A percentile compares a stretch with the other conserved stretches of the same genome.
phyloP scores from a whole-genome alignment of 2,888 invertebrate genomes.

The Drosophila acutilabella region DNA sequence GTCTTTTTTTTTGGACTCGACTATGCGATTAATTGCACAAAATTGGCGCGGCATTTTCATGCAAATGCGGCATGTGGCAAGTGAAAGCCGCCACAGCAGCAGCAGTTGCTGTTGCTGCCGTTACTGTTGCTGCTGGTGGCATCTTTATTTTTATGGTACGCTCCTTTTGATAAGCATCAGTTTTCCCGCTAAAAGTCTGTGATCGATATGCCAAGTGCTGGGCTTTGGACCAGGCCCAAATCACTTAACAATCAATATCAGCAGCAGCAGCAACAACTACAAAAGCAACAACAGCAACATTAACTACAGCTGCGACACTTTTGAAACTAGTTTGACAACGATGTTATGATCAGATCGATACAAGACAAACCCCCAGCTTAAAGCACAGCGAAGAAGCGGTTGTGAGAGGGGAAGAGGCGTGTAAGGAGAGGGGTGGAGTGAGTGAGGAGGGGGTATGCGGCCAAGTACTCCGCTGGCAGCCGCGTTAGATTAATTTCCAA shows the following conservation, averaged over 20 bases:
- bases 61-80: constrained; percentile 53
- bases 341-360: constrained; percentile 57
- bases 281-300: constrained; percentile 39
- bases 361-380: constrained; percentile 1
- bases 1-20: constrained; percentile 14
- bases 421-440: neutral
- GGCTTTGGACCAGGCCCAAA: constrained; percentile 54
- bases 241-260: constrained; percentile 74
- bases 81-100: constrained; percentile 59
- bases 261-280: constrained; percentile 34
- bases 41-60: constrained; percentile 72
- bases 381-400: neutral
- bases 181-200: constrained; percentile 22
- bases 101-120: constrained; percentile 10
- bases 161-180: constrained; percentile 34
- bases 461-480: constrained; percentile 49
- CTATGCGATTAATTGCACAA: constrained; percentile 76
- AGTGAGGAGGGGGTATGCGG: constrained; percentile 1
- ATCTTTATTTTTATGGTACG: constrained; percentile 66
- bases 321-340: constrained; percentile 76
- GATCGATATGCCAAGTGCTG: constrained; percentile 41
- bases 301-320: constrained; percentile 74
- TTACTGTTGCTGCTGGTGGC: constrained; percentile 56
- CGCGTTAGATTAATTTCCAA: constrained; percentile 80
- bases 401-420: neutral